phyloP scores from a whole-genome alignment of 2,888 invertebrate genomes.

The Pheosia gnoma region DNA sequence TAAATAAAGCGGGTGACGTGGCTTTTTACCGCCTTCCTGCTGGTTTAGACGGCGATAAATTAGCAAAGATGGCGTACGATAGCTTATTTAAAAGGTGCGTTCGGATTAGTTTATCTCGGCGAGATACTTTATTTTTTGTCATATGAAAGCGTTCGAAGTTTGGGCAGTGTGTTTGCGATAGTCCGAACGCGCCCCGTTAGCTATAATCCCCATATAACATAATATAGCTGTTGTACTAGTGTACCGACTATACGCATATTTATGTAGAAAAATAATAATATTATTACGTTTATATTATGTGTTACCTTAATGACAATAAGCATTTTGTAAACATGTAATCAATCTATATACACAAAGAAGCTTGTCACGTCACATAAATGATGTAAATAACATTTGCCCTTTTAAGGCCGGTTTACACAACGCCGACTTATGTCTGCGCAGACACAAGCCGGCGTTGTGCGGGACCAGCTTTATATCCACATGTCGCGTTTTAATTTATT shows the following conservation, averaged over 20 bases:
- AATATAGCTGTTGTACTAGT: slow-evolving; percentile 3
- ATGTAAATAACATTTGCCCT: slow-evolving; percentile 54
- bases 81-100: slow-evolving; percentile 32
- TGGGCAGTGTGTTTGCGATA: neutral
- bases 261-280: slow-evolving; percentile 35
- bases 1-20: slow-evolving; percentile 33
- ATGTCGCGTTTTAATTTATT: slow-evolving; percentile 55
- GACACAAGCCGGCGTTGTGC: slow-evolving; percentile 6
- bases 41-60: slow-evolving; percentile 53
- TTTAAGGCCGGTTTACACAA: slow-evolving; percentile 13
- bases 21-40: slow-evolving; percentile 41
- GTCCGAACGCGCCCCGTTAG: neutral
- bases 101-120: slow-evolving; percentile 17
- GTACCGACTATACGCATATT: slow-evolving; percentile 25
- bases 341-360: slow-evolving; percentile 10
- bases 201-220: neutral
- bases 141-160: slow-evolving; percentile 3
- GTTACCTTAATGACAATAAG: slow-evolving; percentile 76
- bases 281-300: slow-evolving; percentile 33
- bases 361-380: slow-evolving; percentile 34
- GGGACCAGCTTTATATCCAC: slow-evolving; percentile 37
- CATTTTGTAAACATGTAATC: slow-evolving; percentile 65
- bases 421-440: too few species aligned
- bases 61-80: slow-evolving; percentile 48
- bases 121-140: slow-evolving; percentile 6